A percentile compares a stretch with the other conserved stretches of the same genome.
Conservation (phyloP, 2,797 vertebrate genomes). For the Fundulus diaphanus region DNA sequence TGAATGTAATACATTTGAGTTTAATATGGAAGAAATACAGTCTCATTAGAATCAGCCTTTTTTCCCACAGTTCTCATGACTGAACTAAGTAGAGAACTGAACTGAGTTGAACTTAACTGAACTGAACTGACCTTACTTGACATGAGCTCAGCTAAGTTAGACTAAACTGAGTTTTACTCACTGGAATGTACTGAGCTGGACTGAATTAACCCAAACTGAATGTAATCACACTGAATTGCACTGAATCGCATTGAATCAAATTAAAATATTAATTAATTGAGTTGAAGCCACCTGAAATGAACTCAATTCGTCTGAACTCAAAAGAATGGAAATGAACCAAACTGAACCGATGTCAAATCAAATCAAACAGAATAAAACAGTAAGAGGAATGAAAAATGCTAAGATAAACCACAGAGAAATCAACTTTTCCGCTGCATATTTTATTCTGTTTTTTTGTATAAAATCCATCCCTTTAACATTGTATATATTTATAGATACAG, state of each 20-base stretch:
- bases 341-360: neutral
- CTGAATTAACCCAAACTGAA: neutral
- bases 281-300: neutral
- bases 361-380: neutral
- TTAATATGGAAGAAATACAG: too few relatives aligned
- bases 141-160: neutral
- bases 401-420: neutral
- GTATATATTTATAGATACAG: conserved; percentile 81
- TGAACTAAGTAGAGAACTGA: neutral
- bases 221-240: neutral
- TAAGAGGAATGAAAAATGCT: neutral
- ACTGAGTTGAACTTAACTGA: neutral
- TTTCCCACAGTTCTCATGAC: too few relatives aligned
- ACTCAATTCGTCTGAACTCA: neutral
- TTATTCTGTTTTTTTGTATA: conserved; percentile 79
- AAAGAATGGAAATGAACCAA: neutral
- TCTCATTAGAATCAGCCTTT: too few relatives aligned
- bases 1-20: neutral
- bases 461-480: conserved; percentile 78
- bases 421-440: conserved; percentile 58
- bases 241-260: conserved; percentile 4
- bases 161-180: neutral
- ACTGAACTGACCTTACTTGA: neutral
- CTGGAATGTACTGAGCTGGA: neutral
- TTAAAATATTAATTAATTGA: too few relatives aligned